phyloP scores from a whole-genome alignment of 1,140 invertebrate genomes.

The Scaptomyza pallida region DNA sequence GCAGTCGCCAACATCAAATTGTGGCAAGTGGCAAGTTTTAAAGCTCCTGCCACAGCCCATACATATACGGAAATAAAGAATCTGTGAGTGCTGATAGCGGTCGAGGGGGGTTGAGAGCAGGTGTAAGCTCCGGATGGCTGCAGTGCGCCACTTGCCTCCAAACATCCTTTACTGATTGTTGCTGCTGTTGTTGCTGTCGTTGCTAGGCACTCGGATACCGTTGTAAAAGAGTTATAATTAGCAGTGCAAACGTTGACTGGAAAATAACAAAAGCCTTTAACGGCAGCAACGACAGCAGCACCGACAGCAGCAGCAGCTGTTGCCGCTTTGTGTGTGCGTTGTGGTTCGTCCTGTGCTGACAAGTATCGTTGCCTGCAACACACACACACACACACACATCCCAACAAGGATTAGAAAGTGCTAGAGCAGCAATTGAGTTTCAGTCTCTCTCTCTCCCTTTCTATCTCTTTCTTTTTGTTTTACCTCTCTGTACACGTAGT shows the following conservation, averaged over 20 bases:
- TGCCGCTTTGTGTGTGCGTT: conserved; percentile 1
- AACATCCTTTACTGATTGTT: conserved; percentile 26
- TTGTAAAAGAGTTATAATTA: conserved; percentile 70
- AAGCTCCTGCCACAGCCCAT: conserved; percentile 18
- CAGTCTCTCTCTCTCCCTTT: background rate
- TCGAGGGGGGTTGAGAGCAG: no score
- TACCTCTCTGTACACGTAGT: background rate
- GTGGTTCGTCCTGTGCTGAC: conserved; percentile 11
- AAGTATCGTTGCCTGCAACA: conserved; percentile 16
- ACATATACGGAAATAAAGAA: conserved; percentile 24
- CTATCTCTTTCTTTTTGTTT: background rate
- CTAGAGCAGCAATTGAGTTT: conserved; percentile 25
- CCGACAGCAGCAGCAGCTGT: conserved; percentile 2
- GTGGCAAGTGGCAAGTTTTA: conserved; percentile 54
- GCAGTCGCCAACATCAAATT: conserved; percentile 54
- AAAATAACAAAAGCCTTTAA: conserved; percentile 19
- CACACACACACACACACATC: background rate
- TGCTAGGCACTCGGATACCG: conserved; percentile 16
- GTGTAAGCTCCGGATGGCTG: conserved; percentile 5
- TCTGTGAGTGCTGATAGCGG: background rate
- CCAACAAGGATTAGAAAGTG: conserved; percentile 36
- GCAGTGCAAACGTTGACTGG: conserved; percentile 51
- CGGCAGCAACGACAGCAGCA: conserved; percentile 9
- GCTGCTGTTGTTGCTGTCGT: conserved; percentile 23
- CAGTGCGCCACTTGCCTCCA: conserved; percentile 16